Conservation (phyloP, 30 jellyfish, hydroid and myxozoan genomes). For the Aurelia aurita complex sp. Pacific region DNA sequence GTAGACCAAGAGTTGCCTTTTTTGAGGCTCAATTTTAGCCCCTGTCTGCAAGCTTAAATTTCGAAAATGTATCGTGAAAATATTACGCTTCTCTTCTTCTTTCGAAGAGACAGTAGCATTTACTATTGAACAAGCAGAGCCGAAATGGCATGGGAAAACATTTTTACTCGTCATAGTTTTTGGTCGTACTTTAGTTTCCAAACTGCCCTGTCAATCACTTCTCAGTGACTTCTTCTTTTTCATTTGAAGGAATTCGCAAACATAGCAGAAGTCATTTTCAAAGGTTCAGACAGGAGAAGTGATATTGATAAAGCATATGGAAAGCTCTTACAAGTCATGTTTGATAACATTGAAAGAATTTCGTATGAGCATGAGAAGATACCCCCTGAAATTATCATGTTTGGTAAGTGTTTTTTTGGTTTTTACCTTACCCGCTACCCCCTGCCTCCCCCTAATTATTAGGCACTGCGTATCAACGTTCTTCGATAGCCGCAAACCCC, state of each 20-base stretch:
- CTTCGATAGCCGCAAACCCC: too few relatives aligned
- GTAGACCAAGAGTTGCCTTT: too few relatives aligned
- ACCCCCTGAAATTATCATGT: slow-evolving; percentile 92
- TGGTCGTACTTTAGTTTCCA: too few relatives aligned
- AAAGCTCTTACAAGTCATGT: slow-evolving; percentile 73
- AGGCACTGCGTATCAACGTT: neutral
- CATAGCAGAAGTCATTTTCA: slow-evolving; percentile 86
- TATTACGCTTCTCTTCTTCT: too few relatives aligned
- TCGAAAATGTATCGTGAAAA: too few relatives aligned
- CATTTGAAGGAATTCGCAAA: slow-evolving; percentile 70
- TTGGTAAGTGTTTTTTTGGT: slow-evolving; percentile 59
- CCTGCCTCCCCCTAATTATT: neutral
- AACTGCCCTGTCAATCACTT: too few relatives aligned
- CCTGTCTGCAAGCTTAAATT: too few relatives aligned
- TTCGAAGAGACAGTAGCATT: too few relatives aligned
- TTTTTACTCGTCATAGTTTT: too few relatives aligned
- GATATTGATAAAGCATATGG: slow-evolving; percentile 94
- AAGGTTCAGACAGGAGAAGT: slow-evolving; percentile 90
- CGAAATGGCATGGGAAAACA: too few relatives aligned
- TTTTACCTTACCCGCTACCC: neutral
- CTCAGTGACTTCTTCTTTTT: neutral
- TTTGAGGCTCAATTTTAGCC: too few relatives aligned
- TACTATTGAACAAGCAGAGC: too few relatives aligned
- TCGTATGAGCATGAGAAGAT: slow-evolving; percentile 91
- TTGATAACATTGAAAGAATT: slow-evolving; percentile 79